Conservation (phyloP, 2,888 invertebrate genomes). For the Balanococcus diminutus region DNA sequence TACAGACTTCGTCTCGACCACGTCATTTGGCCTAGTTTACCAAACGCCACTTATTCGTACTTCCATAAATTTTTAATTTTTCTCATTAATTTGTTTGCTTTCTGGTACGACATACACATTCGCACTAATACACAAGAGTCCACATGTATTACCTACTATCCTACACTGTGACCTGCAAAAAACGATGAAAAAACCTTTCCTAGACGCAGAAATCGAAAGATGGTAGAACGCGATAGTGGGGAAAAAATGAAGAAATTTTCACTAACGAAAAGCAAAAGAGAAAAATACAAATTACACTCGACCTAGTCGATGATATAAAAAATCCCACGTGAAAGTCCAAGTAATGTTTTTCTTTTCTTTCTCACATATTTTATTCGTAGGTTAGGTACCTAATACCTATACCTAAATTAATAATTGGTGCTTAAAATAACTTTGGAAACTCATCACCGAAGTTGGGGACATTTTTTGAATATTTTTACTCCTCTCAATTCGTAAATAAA, state of each 20-base stretch:
- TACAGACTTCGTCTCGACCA: background rate
- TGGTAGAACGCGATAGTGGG: background rate
- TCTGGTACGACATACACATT: background rate
- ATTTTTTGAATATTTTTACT: no score
- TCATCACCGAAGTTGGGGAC: no score
- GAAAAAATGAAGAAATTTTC: background rate
- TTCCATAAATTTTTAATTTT: constrained; percentile 43
- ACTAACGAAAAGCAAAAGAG: background rate
- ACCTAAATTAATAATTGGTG: constrained; percentile 18
- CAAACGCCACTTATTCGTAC: constrained; percentile 1
- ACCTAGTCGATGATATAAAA: constrained; percentile 17
- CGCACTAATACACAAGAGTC: background rate
- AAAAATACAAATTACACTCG: constrained; percentile 16
- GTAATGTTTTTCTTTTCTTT: background rate
- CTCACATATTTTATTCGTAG: background rate
- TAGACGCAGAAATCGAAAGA: background rate
- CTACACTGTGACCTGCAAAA: background rate
- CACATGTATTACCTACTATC: background rate
- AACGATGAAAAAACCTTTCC: background rate
- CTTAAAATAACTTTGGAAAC: background rate
- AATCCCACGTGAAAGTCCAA: background rate
- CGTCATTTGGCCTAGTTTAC: constrained; percentile 14
- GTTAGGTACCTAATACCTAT: no score
- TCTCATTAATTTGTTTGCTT: constrained; percentile 33
- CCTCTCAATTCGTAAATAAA: no score